Evolutionary conservation across 2,113 vertebrate species (phyloP).

Genomic region (Taurulus bubalis): DNA sequence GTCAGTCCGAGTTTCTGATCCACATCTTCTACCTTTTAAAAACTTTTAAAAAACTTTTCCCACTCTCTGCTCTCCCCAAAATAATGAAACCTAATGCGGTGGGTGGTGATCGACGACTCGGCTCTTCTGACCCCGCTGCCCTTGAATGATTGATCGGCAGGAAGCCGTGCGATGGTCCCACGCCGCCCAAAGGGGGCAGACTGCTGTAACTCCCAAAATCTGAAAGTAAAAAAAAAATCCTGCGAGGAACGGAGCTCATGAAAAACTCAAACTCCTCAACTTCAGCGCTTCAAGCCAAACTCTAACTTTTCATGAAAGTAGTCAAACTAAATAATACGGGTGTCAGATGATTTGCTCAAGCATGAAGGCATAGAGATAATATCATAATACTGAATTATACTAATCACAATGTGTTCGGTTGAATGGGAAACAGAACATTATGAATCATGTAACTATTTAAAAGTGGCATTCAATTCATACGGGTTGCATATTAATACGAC

Average conservation of each 20-base stretch:
- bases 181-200: slow-evolving; percentile 5
- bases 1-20: neutral
- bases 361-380: neutral
- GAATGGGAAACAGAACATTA: neutral
- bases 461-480: no score
- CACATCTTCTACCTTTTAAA: neutral
- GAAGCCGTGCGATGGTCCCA: neutral
- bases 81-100: slow-evolving; percentile 13
- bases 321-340: neutral
- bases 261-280: neutral
- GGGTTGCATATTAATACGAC: neutral
- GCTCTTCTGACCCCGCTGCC: slow-evolving; percentile 25
- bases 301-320: neutral
- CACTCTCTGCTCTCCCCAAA: neutral
- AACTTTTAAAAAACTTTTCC: slow-evolving; percentile 3
- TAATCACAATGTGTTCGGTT: no score
- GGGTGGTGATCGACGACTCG: slow-evolving; percentile 15
- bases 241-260: neutral
- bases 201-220: slow-evolving; percentile 5
- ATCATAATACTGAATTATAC: neutral
- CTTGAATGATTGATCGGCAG: slow-evolving; percentile 48
- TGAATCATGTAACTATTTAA: neutral
- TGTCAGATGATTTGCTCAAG: neutral
- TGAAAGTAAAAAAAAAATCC: no score
- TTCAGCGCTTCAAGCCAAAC: neutral